These are phyloP conservation scores for Cyphomyrus plagiostoma DNA, from an alignment of 2,113 vertebrate species.

Conservation along the genomic window DNA sequence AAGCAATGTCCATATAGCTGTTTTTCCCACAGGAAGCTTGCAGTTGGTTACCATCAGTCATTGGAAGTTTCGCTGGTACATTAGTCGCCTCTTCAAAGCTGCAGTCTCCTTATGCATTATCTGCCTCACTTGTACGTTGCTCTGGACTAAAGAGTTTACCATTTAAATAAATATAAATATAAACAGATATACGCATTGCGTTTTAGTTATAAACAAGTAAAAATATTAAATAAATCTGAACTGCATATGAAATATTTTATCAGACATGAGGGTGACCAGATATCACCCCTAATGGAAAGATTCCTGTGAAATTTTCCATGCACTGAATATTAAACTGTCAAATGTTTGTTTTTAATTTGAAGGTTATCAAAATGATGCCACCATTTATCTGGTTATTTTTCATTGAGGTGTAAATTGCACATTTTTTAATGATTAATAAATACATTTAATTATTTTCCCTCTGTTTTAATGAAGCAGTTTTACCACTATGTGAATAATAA, in stretches of 20 bases:
- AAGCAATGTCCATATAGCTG: neutral
- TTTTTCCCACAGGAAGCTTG: neutral
- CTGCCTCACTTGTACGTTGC: neutral
- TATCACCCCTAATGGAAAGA: neutral
- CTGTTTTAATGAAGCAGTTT: neutral
- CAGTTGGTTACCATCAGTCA: neutral
- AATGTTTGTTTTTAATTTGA: neutral
- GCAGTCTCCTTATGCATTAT: neutral
- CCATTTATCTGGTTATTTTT: neutral
- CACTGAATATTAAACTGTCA: neutral
- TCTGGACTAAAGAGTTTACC: neutral
- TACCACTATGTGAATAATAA: neutral
- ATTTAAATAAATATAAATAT: neutral
- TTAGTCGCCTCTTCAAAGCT: neutral
- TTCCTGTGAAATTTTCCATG: neutral
- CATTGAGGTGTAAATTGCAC: neutral
- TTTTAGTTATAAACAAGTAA: neutral
- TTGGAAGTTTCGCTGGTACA: neutral
- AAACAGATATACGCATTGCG: neutral
- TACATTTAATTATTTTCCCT: neutral
- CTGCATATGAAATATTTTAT: too few relatives aligned
- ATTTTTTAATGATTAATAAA: neutral
- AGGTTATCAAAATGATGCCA: neutral
- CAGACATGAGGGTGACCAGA: neutral
- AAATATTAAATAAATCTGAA: neutral